Base-by-base conservation (phyloP, 2,797 vertebrate species). In the Scleropages formosus region DNA sequence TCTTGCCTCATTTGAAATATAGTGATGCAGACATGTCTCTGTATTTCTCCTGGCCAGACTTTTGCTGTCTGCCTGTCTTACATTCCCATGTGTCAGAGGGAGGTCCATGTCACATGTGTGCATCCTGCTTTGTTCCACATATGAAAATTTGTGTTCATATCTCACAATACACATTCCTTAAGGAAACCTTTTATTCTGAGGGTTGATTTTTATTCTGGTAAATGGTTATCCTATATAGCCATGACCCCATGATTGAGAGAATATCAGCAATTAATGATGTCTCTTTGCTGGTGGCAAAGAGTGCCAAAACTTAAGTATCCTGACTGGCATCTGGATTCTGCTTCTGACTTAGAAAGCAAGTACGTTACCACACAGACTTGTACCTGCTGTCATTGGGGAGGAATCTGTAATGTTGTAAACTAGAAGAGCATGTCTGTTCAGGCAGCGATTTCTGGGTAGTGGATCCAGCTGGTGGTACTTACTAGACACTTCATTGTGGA, bases 1-100 rank as follows among this genome's bases (percentile, higher is more conserved):
- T 27, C 24, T 71, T 31, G 3, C 26, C 68, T 71, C 51, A 51
- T 15, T 31, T n/a, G 39, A n/a, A 72, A 27, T 6, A 47, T n/a
- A 49, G 31, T 72, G 70, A 72, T 46, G 9, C 53, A 72, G 16
- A 72, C 39, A 53, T 72, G 15, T n/a, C 15, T 49, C 18, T 26
- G 68, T 56, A 16, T 39, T 39, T 71, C 26, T 18, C 31, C 24
- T 16, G 46, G 67, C 11, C 18, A 27, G 31, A 20, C 9, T 20
- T 20, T 20, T 46, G 66, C 49, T 44, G 47, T 26, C 47, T 13
- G 67, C 67, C n/a, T 39, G 47, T 56, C 8, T 18, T n/a, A 59
- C 59, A 56, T 27, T 68, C 24, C 49, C 26, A 18, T 31, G 68
- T 71, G 47, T 26, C 49, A 31, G 8, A 15, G 22, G 31, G 13